Conservation (phyloP, 2,113 vertebrate species). For the Elgaria multicarinata region DNA sequence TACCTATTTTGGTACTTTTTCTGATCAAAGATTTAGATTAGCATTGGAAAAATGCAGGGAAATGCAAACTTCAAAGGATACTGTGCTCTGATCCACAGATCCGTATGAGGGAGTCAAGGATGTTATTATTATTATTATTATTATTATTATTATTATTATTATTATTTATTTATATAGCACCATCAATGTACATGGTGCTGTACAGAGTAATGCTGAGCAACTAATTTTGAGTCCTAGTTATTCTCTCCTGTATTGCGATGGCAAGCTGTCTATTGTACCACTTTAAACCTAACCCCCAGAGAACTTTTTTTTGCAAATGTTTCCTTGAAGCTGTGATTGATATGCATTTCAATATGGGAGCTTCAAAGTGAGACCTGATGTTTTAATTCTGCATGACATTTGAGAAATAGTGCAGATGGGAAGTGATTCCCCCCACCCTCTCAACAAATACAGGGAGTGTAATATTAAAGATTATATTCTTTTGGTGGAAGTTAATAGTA, state of each 20-base stretch:
- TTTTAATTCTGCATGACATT: conserved; percentile 77
- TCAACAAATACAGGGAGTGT: conserved; percentile 67
- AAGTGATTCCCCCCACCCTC: conserved; percentile 58
- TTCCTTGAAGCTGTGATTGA: conserved; percentile 62
- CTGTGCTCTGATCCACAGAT: not conserved
- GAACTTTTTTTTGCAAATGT: conserved; percentile 61
- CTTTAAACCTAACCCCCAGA: conserved; percentile 49
- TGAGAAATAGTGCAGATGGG: conserved; percentile 60
- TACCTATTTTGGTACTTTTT: too few relatives aligned
- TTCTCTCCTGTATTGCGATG: conserved; percentile 10
- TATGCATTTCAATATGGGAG: conserved; percentile 61
- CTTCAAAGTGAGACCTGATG: conserved; percentile 68
- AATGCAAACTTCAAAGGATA: not conserved
- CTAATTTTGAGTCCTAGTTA: not conserved
- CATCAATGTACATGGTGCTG: too few relatives aligned
- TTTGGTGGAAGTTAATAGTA: conserved; percentile 74
- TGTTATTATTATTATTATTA: too few relatives aligned
- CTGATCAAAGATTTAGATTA: too few relatives aligned
- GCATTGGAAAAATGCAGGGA: not conserved
- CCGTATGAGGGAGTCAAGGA: not conserved
- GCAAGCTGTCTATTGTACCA: conserved; percentile 25
- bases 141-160: too few relatives aligned
- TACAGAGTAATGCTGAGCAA: too few relatives aligned
- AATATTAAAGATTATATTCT: conserved; percentile 73
- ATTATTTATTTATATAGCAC: too few relatives aligned